Evolutionary conservation across 2,113 vertebrate species (phyloP).

Genomic region (Megaptera novaeangliae): DNA sequence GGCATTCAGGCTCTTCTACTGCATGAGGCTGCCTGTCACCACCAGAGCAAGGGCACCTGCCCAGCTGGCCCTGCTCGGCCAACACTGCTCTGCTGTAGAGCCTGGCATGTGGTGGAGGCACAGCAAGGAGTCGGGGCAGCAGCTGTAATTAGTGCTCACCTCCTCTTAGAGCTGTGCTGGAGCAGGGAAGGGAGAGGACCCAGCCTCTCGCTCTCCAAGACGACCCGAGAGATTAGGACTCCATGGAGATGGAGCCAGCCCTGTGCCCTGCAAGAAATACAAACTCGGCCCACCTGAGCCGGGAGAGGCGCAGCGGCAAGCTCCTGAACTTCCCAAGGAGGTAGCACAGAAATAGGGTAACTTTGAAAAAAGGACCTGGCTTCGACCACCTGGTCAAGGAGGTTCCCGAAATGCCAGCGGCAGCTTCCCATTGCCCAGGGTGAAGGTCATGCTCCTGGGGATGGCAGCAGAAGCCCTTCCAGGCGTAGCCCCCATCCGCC

Average conservation of each 20-base stretch:
- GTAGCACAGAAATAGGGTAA: not conserved
- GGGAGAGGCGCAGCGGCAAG: accelerated
- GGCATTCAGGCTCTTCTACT: not conserved
- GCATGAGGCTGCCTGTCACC: not conserved
- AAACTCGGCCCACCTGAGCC: not conserved
- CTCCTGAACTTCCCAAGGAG: not conserved
- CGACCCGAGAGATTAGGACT: not conserved
- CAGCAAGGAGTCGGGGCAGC: not conserved
- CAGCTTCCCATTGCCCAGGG: not conserved
- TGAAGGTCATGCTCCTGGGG: not conserved
- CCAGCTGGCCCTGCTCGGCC: not conserved
- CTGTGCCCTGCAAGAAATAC: not conserved
- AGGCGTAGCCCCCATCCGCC: not conserved
- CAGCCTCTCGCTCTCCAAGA: not conserved
- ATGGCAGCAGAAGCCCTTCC: not conserved
- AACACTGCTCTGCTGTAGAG: not conserved
- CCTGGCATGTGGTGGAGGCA: too few relatives aligned
- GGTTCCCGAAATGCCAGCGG: not conserved
- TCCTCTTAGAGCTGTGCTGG: not conserved
- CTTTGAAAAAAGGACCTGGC: not conserved
- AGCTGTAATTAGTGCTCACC: not conserved
- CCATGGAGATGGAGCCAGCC: not conserved
- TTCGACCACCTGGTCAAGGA: not conserved
- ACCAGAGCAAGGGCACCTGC: not conserved
- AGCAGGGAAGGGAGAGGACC: not conserved